phyloP scores from a whole-genome alignment of 2,888 invertebrate genomes.

The Chalcis sispes region DNA sequence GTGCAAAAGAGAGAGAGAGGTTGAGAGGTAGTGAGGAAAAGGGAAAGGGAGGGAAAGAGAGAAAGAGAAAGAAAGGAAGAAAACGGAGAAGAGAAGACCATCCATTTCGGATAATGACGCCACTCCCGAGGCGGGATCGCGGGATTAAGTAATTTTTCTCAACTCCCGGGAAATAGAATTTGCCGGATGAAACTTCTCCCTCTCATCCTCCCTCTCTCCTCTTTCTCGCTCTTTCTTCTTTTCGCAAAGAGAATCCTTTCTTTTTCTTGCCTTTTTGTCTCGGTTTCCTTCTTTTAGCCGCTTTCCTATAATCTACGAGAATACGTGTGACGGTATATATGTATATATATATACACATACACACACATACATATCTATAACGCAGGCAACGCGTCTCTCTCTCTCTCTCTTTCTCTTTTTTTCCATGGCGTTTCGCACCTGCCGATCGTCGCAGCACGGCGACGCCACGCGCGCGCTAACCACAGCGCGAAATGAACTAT shows the following conservation, averaged over 20 bases:
- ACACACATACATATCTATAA: background rate
- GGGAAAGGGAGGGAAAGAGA: conserved; percentile 21
- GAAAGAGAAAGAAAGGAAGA: conserved; percentile 13
- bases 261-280: background rate
- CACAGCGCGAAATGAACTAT: conserved; percentile 56
- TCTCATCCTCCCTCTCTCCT: background rate
- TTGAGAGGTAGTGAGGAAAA: conserved; percentile 23
- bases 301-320: background rate
- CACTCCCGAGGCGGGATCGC: conserved; percentile 58
- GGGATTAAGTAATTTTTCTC: conserved; percentile 66
- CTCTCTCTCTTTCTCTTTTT: background rate
- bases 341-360: background rate
- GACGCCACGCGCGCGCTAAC: too few relatives aligned
- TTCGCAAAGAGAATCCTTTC: background rate
- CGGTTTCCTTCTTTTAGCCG: background rate
- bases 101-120: conserved; percentile 65
- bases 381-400: background rate
- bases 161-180: conserved; percentile 61
- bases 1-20: background rate
- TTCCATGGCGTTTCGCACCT: conserved; percentile 26
- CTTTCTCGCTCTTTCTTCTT: background rate
- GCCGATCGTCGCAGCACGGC: conserved; percentile 1
- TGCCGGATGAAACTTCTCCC: conserved; percentile 40
- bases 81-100: conserved; percentile 57
- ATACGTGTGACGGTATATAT: background rate